Evolutionary conservation across 2,113 vertebrate genomes (phyloP), one percentile per base, ranked within the genome.

Genomic region (Amphilophus citrinellus): DNA sequence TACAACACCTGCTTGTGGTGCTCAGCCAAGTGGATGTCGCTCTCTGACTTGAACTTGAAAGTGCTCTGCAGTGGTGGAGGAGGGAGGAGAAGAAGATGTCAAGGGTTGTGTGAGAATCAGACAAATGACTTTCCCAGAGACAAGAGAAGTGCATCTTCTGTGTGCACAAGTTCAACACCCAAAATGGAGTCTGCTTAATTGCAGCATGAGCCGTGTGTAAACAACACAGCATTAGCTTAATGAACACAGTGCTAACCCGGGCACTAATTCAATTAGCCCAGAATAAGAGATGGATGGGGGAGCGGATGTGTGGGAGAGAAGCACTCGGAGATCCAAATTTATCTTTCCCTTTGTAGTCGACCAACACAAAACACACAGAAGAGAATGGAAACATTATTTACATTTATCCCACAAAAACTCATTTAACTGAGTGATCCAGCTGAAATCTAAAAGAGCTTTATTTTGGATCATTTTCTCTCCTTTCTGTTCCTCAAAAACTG

Each of bases 31-130:
- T 99, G 98, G 93, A 99, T 99, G 89, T 99, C 98, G 85, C 98
- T 99, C 93, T 99, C 98, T 0, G 98, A 99, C 90, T 99, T 99
- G 91, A 99, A 99, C 90, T 99, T 99, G 90, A 99, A 99, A 4
- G 98, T 99, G 96, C 98, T 99, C 98, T 99, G 96, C 27, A 61
- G 84, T 60, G 91, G 82, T 1, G 3, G 88, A 87, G 84, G 80
- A 10, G 88, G 85, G 84, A 11, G 77, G 76, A 10, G 77, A 77
- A 20, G 60, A 76, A 58, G 42, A 13, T 10, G 56, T 82, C 59
- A 82, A 32, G 58, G 30, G 79, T 24, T 4, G 9, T n/a, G 57
- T 35, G 44, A 50, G 35, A 24, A 35, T 10, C 30, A 71, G 53
- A 83, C 30, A 65, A 60, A 75, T 58, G 50, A 47, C 66, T 24